phyloP scores from a whole-genome alignment of 2,888 invertebrate genomes.

The Nephrotoma flavescens region DNA sequence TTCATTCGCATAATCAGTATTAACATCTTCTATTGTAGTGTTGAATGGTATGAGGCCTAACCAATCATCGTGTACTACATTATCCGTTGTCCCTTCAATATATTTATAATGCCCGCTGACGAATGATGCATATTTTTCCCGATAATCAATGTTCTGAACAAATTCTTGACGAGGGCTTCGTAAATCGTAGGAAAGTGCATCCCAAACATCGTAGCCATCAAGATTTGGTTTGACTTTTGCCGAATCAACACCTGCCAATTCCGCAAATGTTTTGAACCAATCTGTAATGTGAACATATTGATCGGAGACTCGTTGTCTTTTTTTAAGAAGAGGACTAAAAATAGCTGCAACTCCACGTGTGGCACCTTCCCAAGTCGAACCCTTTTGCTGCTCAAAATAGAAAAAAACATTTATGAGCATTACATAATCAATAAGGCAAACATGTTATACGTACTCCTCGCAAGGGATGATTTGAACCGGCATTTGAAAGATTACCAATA shows the following conservation, averaged over 20 bases:
- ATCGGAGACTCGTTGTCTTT: conserved; percentile 39
- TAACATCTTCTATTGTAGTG: conserved; percentile 19
- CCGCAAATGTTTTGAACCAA: conserved; percentile 31
- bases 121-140: conserved; percentile 24
- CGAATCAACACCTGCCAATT: conserved; percentile 21
- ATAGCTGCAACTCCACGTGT: conserved; percentile 61
- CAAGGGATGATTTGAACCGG: conserved; percentile 63
- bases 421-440: too few species aligned
- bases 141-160: conserved; percentile 57
- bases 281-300: conserved; percentile 56
- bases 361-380: conserved; percentile 74
- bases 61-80: conserved; percentile 19
- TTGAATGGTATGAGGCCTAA: conserved; percentile 15
- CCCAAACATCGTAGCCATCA: conserved; percentile 46
- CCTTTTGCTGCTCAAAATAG: conserved; percentile 34
- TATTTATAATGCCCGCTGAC: conserved; percentile 22
- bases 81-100: conserved; percentile 23
- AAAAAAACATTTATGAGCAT: too few species aligned
- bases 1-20: conserved; percentile 16
- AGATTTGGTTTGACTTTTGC: conserved; percentile 24
- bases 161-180: conserved; percentile 40
- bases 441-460: conserved; percentile 40
- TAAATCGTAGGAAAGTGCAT: conserved; percentile 20
- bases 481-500: conserved; percentile 51
- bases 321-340: conserved; percentile 48